phyloP scores from a whole-genome alignment of 2,797 vertebrate genomes.

The Tympanoctomys barrerae region DNA sequence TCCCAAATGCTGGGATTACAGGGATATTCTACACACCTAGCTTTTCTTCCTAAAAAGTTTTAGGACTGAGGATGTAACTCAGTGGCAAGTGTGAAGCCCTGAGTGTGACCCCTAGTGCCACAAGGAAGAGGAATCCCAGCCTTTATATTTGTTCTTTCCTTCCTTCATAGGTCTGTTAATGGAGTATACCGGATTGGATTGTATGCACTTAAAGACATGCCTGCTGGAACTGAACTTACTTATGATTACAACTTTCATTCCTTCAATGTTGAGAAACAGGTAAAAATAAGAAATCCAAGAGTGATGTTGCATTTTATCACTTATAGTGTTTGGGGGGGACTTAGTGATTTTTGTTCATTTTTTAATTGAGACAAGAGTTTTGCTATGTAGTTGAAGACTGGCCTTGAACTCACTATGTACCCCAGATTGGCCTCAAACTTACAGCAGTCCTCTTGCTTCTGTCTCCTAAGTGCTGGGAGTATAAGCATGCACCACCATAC shows the following conservation, averaged over 20 bases:
- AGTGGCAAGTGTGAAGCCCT: not conserved
- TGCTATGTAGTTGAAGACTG: not conserved
- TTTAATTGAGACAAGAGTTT: not conserved
- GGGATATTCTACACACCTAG: not conserved
- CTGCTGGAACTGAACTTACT: slow-evolving; percentile 95
- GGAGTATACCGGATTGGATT: slow-evolving; percentile 97
- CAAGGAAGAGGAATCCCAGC: not conserved
- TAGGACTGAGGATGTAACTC: not conserved
- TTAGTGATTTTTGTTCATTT: not conserved
- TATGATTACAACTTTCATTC: slow-evolving; percentile 99
- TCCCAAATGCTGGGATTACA: not conserved
- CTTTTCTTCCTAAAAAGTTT: not conserved
- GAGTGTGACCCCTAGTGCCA: not conserved
- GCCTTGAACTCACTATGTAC: not conserved
- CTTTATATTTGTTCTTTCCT: not conserved
- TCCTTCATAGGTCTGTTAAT: slow-evolving; percentile 94
- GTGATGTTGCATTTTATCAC: not conserved
- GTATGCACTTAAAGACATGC: slow-evolving; percentile 97
- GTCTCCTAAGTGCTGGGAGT: not conserved
- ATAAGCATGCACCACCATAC: not conserved
- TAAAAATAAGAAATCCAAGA: slow-evolving; percentile 80
- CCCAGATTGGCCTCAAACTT: not conserved
- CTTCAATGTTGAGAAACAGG: slow-evolving; percentile 98
- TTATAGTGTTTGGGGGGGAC: not conserved
- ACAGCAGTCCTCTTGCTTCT: not conserved